A percentile compares a stretch with the other conserved stretches of the same genome.
phyloP scores from a whole-genome alignment of 1,140 invertebrate genomes.

The Dendrolimus punctatus region DNA sequence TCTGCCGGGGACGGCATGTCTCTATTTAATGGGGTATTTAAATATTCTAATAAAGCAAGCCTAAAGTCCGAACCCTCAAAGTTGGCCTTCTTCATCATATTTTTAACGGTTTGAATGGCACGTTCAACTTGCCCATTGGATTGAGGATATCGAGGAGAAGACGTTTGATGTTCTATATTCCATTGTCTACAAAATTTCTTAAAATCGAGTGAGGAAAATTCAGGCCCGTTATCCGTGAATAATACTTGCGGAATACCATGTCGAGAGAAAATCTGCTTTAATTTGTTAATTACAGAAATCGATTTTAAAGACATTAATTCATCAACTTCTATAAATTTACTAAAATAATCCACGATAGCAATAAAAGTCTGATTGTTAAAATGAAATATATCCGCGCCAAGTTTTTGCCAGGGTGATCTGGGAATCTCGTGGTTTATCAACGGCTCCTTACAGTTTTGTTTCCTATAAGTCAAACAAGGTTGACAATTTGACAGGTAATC shows the following conservation, averaged over 20 bases:
- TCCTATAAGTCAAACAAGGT: constrained; percentile 13
- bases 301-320: constrained; percentile 9
- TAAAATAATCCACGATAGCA: constrained; percentile 44
- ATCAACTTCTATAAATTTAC: constrained; percentile 35
- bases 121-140: constrained; percentile 60
- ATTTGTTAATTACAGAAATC: constrained; percentile 18
- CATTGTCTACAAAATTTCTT: constrained; percentile 44
- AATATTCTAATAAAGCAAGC: constrained; percentile 26
- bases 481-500: constrained; percentile 10
- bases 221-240: constrained; percentile 57
- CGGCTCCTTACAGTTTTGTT: constrained; percentile 30
- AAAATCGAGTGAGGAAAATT: constrained; percentile 58
- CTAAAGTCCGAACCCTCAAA: constrained; percentile 21
- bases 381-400: constrained; percentile 32
- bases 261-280: constrained; percentile 40
- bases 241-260: constrained; percentile 51
- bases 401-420: constrained; percentile 5
- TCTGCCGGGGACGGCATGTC: constrained; percentile 12
- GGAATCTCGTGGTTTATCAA: constrained; percentile 37
- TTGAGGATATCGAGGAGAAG: constrained; percentile 49
- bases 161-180: constrained; percentile 41
- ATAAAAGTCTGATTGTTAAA: constrained; percentile 33
- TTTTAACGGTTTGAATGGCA: constrained; percentile 30
- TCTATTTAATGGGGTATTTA: constrained; percentile 23
- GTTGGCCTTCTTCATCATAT: constrained; percentile 25